Conservation (phyloP, 2,113 vertebrate species). For the Ceratotherium simum region DNA sequence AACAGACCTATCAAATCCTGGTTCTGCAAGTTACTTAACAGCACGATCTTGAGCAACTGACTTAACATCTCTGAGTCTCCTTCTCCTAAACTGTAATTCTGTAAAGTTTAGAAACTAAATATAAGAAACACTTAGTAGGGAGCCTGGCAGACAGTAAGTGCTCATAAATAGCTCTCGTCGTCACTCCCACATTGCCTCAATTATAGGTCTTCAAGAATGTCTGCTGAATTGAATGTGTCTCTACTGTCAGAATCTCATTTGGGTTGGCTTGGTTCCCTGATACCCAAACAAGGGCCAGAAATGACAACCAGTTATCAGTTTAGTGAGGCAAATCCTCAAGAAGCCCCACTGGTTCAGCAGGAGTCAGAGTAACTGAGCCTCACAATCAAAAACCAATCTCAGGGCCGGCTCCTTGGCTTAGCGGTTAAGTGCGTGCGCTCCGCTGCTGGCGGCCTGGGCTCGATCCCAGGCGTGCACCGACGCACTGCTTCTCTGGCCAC, state of each 20-base stretch:
- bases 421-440: too few species aligned
- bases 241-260: neutral
- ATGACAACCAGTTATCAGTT: constrained; percentile 12
- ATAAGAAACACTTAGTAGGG: neutral
- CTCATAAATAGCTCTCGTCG: neutral
- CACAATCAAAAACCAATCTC: constrained; percentile 31
- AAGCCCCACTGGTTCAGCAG: neutral
- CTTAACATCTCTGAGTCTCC: neutral
- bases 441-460: too few species aligned
- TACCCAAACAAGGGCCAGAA: neutral
- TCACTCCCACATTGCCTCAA: neutral
- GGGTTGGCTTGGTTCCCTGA: neutral
- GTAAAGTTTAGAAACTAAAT: neutral
- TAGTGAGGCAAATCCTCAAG: neutral
- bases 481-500: too few species aligned
- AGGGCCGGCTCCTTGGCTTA: too few species aligned
- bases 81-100: neutral
- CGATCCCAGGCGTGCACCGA: too few species aligned
- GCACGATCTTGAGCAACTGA: neutral
- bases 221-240: constrained; percentile 13
- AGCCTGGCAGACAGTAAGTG: neutral
- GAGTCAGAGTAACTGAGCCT: constrained; percentile 16
- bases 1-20: neutral
- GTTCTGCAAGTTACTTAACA: neutral
- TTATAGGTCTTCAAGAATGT: neutral